These are phyloP conservation scores for Mormyrus lacerda DNA, from an alignment of 2,113 vertebrate genomes.

Conservation along the genomic window DNA sequence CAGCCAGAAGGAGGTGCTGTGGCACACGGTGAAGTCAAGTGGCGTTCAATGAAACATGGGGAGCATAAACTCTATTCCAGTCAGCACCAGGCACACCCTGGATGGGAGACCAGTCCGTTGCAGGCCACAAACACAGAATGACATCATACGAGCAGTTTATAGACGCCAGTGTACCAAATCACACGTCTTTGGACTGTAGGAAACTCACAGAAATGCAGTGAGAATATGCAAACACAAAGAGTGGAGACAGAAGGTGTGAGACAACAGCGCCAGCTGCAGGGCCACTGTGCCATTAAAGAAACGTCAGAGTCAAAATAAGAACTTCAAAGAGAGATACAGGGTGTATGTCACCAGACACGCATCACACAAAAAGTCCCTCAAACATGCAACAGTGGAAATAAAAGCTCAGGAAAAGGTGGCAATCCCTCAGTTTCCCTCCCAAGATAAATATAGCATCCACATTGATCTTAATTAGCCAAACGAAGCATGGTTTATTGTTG, in stretches of 20 bases:
- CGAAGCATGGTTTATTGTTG: constrained; percentile 18
- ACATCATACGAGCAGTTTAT: neutral
- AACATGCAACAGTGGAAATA: neutral
- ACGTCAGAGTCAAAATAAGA: neutral
- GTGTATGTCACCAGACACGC: neutral
- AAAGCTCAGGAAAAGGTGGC: neutral
- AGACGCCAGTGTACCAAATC: neutral
- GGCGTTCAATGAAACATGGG: neutral
- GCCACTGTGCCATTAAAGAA: neutral
- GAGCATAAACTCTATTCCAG: neutral
- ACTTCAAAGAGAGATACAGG: neutral
- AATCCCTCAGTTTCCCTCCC: neutral
- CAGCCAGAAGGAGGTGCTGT: neutral
- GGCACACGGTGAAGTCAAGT: neutral
- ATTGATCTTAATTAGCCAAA: constrained; percentile 9
- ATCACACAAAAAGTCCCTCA: neutral
- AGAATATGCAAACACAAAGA: neutral
- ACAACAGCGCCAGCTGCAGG: neutral
- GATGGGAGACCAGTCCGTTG: neutral
- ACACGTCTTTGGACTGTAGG: neutral
- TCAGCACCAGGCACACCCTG: neutral
- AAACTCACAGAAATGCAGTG: neutral
- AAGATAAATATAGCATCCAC: neutral
- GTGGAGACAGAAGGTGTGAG: neutral
- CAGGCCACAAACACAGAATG: neutral